These are phyloP conservation scores for Paguma larvata DNA, from an alignment of 2,797 vertebrate species.

Conservation along the genomic window DNA sequence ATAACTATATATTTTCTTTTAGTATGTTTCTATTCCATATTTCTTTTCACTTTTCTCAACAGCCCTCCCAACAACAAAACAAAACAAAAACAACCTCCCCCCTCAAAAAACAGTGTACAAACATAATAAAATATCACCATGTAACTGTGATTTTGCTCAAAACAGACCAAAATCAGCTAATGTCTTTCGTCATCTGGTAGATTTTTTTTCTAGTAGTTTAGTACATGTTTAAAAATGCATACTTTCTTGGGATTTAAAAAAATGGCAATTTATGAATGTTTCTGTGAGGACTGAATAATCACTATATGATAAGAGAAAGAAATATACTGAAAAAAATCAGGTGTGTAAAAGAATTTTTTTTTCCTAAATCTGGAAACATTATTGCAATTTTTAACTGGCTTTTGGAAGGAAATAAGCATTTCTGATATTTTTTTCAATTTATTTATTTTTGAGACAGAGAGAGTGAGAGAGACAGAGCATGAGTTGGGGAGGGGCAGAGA, in stretches of 20 bases:
- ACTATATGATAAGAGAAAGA: background rate
- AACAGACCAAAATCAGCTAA: constrained; percentile 18
- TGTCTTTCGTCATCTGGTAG: background rate
- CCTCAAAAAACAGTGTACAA: background rate
- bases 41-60: background rate
- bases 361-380: background rate
- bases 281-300: background rate
- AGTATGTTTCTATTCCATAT: background rate
- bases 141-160: background rate
- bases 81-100: background rate
- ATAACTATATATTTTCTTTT: background rate
- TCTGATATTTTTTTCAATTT: background rate
- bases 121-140: background rate
- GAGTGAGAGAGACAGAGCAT: too few relatives aligned
- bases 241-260: background rate
- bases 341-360: background rate
- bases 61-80: background rate
- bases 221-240: background rate
- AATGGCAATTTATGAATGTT: background rate
- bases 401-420: constrained; percentile 4
- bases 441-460: too few relatives aligned
- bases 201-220: background rate
- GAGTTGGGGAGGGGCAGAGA: too few relatives aligned
- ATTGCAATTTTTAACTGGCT: background rate
- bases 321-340: background rate